phyloP scores from a whole-genome alignment of 2,797 vertebrate genomes.

The Aulostomus chinensis region DNA sequence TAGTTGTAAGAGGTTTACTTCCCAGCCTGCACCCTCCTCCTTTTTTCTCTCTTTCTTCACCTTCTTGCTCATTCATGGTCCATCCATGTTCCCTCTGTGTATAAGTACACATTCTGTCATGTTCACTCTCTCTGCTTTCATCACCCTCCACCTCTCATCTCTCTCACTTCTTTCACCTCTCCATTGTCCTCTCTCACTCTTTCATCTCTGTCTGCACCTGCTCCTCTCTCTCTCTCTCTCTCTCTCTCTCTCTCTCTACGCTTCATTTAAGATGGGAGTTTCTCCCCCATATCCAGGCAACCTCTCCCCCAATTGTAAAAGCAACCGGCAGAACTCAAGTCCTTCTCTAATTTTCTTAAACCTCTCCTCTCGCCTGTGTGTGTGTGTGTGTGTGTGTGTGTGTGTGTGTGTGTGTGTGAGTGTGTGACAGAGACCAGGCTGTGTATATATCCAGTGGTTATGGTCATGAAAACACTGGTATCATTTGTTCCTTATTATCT shows the following conservation, averaged over 20 bases:
- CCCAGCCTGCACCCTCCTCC: constrained; percentile 3
- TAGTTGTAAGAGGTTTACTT: constrained; percentile 35
- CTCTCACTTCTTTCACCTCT: constrained; percentile 23
- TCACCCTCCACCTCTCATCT: constrained; percentile 11
- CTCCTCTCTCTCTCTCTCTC: constrained; percentile 19
- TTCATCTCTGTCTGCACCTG: constrained; percentile 24
- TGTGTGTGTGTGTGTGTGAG: no score
- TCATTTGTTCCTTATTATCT: no score
- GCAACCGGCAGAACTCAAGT: constrained; percentile 20
- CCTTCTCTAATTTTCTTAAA: not conserved
- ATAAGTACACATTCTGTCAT: not conserved
- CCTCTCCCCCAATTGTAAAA: constrained; percentile 59
- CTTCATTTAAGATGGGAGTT: constrained; percentile 81
- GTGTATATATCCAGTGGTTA: no score
- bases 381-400: no score
- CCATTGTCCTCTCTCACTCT: constrained; percentile 24
- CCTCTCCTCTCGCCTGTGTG: no score
- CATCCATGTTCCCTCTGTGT: not conserved
- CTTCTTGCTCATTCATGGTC: not conserved
- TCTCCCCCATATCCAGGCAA: constrained; percentile 78
- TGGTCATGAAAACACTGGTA: no score
- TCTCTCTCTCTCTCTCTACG: constrained; percentile 37
- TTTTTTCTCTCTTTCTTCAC: not conserved
- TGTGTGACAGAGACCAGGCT: no score
- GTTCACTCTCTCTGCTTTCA: constrained; percentile 6